Evolutionary conservation across 2,888 invertebrate species (phyloP).

Genomic region (Eulithis testata): DNA sequence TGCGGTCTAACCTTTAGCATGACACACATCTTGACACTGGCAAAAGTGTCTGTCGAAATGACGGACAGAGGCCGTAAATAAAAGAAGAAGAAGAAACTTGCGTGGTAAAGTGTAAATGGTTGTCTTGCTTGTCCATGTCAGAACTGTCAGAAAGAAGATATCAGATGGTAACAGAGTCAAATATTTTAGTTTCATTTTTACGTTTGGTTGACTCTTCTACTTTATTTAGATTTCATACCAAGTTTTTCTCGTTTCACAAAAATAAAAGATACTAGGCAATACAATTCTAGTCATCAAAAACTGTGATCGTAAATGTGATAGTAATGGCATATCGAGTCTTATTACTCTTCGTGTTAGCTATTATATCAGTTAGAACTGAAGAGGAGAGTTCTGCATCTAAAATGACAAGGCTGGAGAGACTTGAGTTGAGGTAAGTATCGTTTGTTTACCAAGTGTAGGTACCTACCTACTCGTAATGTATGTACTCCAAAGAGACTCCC

Average conservation of each 20-base stretch:
- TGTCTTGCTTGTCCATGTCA: too few species aligned
- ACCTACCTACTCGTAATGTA: too few species aligned
- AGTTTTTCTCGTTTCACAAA: slow-evolving; percentile 19
- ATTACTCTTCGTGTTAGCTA: slow-evolving; percentile 71
- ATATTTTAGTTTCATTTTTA: neutral
- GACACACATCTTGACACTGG: too few species aligned
- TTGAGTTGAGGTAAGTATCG: slow-evolving; percentile 85
- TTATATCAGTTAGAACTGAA: slow-evolving; percentile 73
- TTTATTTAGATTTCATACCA: neutral
- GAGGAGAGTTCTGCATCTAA: slow-evolving; percentile 62
- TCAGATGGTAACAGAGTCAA: too few species aligned
- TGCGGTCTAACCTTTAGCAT: too few species aligned
- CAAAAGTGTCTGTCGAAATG: too few species aligned
- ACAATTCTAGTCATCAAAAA: slow-evolving; percentile 59
- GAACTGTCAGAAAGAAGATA: too few species aligned
- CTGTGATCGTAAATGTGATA: slow-evolving; percentile 62
- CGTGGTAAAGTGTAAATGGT: too few species aligned
- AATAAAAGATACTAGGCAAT: slow-evolving; percentile 17
- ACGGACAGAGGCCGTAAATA: too few species aligned
- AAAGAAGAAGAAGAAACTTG: too few species aligned
- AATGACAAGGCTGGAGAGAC: slow-evolving; percentile 87
- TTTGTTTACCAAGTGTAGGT: neutral
- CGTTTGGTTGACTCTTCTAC: neutral
- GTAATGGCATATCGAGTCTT: slow-evolving; percentile 73
- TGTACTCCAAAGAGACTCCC: too few species aligned